These are phyloP conservation scores for Zoanthus gigantus DNA, from an alignment of 92 coral and sea anemone genomes.

Conservation along the genomic window DNA sequence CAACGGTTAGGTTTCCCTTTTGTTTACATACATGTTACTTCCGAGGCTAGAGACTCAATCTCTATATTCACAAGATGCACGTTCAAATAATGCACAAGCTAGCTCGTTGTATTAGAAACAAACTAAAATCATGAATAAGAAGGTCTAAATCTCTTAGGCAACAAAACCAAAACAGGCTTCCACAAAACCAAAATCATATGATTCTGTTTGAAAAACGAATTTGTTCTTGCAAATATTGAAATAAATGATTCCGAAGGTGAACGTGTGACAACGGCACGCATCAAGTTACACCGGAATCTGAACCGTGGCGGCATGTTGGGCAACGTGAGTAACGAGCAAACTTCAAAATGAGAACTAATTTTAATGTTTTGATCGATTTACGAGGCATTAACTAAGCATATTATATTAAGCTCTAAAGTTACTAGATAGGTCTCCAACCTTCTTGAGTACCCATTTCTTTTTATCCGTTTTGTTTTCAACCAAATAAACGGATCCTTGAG, in stretches of 20 bases:
- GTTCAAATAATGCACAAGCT: background rate
- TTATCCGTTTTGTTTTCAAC: slow-evolving; percentile 90
- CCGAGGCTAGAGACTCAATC: background rate
- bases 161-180: background rate
- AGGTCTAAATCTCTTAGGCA: background rate
- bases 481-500: slow-evolving; percentile 94
- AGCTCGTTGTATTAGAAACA: background rate
- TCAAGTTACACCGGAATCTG: background rate
- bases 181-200: background rate
- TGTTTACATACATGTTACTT: background rate
- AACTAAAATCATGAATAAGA: background rate
- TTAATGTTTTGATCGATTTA: background rate
- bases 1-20: background rate
- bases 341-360: background rate
- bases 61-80: background rate
- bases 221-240: background rate
- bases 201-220: background rate
- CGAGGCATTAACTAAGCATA: background rate
- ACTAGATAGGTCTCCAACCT: slow-evolving; percentile 64
- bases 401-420: background rate
- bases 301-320: background rate
- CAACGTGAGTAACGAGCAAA: background rate
- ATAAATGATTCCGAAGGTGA: background rate
- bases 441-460: slow-evolving; percentile 85
- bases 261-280: slow-evolving; percentile 10